Evolutionary conservation across 1,140 invertebrate genomes (phyloP).

Genomic region (Cyclina sinensis): DNA sequence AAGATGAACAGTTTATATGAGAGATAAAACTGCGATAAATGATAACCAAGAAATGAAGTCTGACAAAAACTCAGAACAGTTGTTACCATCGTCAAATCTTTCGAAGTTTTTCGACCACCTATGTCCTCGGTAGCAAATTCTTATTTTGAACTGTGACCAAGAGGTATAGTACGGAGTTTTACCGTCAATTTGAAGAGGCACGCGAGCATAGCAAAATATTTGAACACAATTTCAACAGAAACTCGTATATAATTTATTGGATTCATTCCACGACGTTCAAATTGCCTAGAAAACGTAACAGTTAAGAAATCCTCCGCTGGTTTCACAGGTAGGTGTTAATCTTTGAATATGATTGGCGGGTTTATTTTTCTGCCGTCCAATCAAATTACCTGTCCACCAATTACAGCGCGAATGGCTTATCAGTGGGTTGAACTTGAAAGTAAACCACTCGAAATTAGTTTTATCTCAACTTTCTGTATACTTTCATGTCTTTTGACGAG

Average conservation of each 20-base stretch:
- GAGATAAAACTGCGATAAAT: not conserved
- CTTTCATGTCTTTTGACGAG: slow-evolving; percentile 58
- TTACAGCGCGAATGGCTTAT: slow-evolving; percentile 54
- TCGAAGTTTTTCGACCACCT: slow-evolving; percentile 29
- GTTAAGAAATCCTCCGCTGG: not conserved
- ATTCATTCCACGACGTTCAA: slow-evolving; percentile 37
- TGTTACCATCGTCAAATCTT: not conserved
- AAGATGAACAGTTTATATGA: not conserved
- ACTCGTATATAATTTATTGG: slow-evolving; percentile 34
- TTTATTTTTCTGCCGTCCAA: not conserved
- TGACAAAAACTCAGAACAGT: not conserved
- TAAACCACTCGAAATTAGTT: slow-evolving; percentile 28
- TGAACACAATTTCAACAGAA: slow-evolving; percentile 59
- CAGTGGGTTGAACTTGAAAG: slow-evolving; percentile 43
- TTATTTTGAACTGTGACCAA: slow-evolving; percentile 57
- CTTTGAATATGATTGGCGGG: slow-evolving; percentile 43
- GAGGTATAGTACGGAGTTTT: slow-evolving; percentile 31
- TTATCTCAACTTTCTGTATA: slow-evolving; percentile 61
- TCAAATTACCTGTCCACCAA: slow-evolving; percentile 17
- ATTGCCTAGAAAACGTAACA: slow-evolving; percentile 54
- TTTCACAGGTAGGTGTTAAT: slow-evolving; percentile 44
- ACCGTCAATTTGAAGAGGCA: slow-evolving; percentile 64
- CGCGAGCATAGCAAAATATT: slow-evolving; percentile 64
- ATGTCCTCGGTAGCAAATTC: slow-evolving; percentile 41
- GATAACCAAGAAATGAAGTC: not conserved